Conservation (phyloP, 2,797 vertebrate species). For the Triplophysa bombifrons region DNA sequence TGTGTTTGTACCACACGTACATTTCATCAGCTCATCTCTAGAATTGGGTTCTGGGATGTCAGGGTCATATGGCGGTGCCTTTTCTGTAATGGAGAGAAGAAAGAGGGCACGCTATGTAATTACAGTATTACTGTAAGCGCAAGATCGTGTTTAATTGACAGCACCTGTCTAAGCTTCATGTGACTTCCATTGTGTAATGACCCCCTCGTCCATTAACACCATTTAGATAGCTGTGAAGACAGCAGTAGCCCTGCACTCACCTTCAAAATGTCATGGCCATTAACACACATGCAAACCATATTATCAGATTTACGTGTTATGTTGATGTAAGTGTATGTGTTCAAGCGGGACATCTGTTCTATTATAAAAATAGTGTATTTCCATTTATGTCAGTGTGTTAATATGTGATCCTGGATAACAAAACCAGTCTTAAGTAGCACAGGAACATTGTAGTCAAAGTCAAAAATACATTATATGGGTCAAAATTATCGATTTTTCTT, state of each 20-base stretch:
- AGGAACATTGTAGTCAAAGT: no score
- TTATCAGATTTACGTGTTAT: constrained; percentile 8
- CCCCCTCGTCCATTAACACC: constrained; percentile 18
- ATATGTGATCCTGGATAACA: background rate
- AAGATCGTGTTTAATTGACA: constrained; percentile 37
- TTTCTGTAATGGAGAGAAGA: constrained; percentile 57
- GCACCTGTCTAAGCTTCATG: constrained; percentile 20
- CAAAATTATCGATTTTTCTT: no score
- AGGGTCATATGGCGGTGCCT: constrained; percentile 69
- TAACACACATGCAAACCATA: constrained; percentile 17
- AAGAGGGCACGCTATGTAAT: constrained; percentile 10
- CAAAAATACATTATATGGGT: no score
- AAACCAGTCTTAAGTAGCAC: no score
- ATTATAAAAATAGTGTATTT: background rate
- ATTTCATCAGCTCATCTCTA: constrained; percentile 75
- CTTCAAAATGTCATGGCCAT: constrained; percentile 24
- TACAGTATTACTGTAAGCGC: background rate
- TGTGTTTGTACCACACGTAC: constrained; percentile 56
- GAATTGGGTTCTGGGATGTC: constrained; percentile 75
- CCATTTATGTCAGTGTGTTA: background rate
- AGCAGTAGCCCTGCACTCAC: background rate
- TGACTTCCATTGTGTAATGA: constrained; percentile 8
- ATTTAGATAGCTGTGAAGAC: background rate
- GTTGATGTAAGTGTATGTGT: background rate
- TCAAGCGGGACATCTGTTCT: background rate